Percentiles rank a stretch among this genome's conserved stretches.
phyloP scores from a whole-genome alignment of 2,113 vertebrate species.

The Sigmodon hispidus region DNA sequence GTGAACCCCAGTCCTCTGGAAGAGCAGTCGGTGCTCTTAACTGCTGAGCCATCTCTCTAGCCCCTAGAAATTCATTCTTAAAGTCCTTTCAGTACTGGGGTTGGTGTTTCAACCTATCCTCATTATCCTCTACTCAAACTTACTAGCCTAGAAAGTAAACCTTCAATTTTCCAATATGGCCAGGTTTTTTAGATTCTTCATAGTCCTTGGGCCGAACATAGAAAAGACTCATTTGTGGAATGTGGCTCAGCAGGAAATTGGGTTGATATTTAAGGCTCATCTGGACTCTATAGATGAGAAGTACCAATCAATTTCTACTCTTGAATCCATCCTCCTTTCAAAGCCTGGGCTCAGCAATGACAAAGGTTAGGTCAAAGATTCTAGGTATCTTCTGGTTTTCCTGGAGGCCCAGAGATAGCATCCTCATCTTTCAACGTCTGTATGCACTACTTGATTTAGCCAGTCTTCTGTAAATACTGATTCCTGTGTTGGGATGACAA shows the following conservation, averaged over 20 bases:
- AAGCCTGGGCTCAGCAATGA: neutral
- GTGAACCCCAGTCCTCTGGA: no score
- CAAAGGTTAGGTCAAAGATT: neutral
- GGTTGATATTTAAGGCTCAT: neutral
- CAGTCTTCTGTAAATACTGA: neutral
- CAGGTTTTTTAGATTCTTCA: neutral
- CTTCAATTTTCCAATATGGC: neutral
- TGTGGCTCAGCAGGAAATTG: neutral
- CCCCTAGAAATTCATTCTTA: neutral
- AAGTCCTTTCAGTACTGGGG: neutral
- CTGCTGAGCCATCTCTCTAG: no score
- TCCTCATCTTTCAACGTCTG: neutral
- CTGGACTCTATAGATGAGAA: neutral
- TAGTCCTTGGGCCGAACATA: neutral
- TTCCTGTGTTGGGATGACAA: neutral
- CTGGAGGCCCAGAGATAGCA: neutral
- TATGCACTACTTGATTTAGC: neutral
- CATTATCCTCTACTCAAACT: no score
- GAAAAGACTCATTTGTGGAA: neutral
- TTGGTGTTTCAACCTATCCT: neutral
- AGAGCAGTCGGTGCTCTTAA: no score
- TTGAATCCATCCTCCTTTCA: neutral
- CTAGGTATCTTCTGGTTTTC: neutral
- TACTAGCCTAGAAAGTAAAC: neutral
- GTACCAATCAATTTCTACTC: neutral